phyloP scores from a whole-genome alignment of 2,113 vertebrate genomes.

The Mugil cephalus region DNA sequence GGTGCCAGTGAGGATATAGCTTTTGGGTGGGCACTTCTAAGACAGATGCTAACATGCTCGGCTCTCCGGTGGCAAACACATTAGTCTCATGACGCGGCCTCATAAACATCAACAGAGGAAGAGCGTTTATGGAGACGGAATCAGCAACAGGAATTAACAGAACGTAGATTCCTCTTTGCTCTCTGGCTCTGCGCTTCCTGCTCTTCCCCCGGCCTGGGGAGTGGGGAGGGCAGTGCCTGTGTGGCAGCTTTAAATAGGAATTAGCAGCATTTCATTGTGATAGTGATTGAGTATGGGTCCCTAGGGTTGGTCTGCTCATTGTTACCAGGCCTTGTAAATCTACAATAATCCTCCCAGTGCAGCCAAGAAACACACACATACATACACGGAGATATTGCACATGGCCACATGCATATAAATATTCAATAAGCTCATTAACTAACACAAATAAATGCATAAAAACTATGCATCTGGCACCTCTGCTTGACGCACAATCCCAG shows the following conservation, averaged over 20 bases:
- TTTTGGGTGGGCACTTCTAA: constrained; percentile 65
- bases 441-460: background rate
- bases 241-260: constrained; percentile 78
- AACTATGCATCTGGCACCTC: background rate
- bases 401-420: constrained; percentile 10
- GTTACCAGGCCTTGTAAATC: constrained; percentile 79
- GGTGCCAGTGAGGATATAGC: constrained; percentile 33
- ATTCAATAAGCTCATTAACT: background rate
- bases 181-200: constrained; percentile 17
- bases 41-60: constrained; percentile 46
- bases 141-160: constrained; percentile 32
- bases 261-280: constrained; percentile 80
- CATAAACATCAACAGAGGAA: constrained; percentile 34
- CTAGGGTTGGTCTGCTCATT: constrained; percentile 71
- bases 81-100: constrained; percentile 46
- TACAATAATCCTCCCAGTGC: constrained; percentile 77
- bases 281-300: constrained; percentile 77
- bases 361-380: constrained; percentile 44
- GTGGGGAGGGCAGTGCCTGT: constrained; percentile 63
- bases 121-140: constrained; percentile 37
- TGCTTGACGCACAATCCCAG: background rate
- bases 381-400: constrained; percentile 37
- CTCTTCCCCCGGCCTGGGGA: constrained; percentile 33
- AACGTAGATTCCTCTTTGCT: constrained; percentile 4
- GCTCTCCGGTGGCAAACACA: constrained; percentile 45